Conservation (phyloP, 2,888 invertebrate genomes). For the Rhynchonema sp. region DNA sequence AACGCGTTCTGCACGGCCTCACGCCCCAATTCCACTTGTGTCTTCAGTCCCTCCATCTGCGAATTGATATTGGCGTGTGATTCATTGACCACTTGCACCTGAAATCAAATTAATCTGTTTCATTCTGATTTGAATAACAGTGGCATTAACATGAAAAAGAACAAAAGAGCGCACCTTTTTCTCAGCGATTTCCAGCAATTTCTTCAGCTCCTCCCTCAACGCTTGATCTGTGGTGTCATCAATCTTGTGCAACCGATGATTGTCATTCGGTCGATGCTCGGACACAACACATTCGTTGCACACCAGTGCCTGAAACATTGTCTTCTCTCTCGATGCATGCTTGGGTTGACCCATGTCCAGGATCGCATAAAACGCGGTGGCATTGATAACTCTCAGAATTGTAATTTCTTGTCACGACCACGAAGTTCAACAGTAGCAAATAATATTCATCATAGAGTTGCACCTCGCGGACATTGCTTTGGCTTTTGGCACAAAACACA, state of each 20-base stretch:
- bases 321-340: no score
- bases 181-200: not conserved
- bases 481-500: no score
- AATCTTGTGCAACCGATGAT: constrained; percentile 35
- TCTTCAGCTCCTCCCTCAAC: not conserved
- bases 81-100: not conserved
- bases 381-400: no score
- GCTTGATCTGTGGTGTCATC: not conserved
- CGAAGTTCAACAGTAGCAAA: constrained; percentile 16
- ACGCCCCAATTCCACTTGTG: not conserved
- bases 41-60: not conserved
- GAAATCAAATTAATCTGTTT: not conserved
- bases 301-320: constrained; percentile 60
- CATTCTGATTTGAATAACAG: not conserved
- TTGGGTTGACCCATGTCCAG: no score
- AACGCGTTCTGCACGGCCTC: not conserved
- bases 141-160: not conserved
- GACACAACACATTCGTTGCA: constrained; percentile 66
- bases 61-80: not conserved
- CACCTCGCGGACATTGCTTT: no score
- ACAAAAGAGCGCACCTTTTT: not conserved
- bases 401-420: not conserved
- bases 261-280: constrained; percentile 59
- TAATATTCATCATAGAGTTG: no score
- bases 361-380: no score